Evolutionary conservation across 2,797 vertebrate genomes (phyloP).

Genomic region (Anolis apletophallus): DNA sequence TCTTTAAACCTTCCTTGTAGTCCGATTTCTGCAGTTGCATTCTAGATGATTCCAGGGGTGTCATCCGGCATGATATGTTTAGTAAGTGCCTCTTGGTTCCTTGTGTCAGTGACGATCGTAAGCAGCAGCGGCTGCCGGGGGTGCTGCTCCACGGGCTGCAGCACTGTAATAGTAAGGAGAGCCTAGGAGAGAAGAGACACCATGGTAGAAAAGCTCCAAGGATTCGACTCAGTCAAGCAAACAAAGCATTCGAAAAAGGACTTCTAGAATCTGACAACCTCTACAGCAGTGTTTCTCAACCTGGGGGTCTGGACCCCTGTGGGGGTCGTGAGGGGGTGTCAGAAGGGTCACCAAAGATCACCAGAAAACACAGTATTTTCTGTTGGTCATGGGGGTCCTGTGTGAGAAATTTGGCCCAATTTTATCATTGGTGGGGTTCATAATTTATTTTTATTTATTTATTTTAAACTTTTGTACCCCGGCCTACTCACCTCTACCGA

Average conservation of each 20-base stretch:
- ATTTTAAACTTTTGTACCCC: too few species aligned
- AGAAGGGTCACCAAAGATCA: too few species aligned
- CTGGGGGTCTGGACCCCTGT: too few species aligned
- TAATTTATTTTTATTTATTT: too few species aligned
- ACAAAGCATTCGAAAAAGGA: rapidly evolving
- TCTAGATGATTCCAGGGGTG: constrained; percentile 27
- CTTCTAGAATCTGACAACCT: neutral
- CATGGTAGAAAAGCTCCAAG: neutral
- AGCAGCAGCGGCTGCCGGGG: constrained; percentile 88
- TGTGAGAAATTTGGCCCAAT: too few species aligned
- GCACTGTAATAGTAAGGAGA: constrained; percentile 98
- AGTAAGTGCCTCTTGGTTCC: constrained; percentile 59
- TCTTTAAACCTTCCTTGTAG: constrained; percentile 20
- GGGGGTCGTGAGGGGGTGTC: too few species aligned
- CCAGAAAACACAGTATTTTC: too few species aligned
- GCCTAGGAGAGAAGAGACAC: constrained; percentile 77
- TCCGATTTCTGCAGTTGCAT: constrained; percentile 34
- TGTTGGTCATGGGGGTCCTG: too few species aligned
- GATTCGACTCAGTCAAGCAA: neutral
- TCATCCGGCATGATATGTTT: constrained; percentile 53
- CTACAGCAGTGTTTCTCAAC: too few species aligned
- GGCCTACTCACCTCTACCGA: too few species aligned
- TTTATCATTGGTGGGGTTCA: too few species aligned
- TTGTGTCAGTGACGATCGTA: constrained; percentile 94
- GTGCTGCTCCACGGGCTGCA: constrained; percentile 89